Conservation (phyloP, 2,888 invertebrate species). For the Cybosia mesomella region DNA sequence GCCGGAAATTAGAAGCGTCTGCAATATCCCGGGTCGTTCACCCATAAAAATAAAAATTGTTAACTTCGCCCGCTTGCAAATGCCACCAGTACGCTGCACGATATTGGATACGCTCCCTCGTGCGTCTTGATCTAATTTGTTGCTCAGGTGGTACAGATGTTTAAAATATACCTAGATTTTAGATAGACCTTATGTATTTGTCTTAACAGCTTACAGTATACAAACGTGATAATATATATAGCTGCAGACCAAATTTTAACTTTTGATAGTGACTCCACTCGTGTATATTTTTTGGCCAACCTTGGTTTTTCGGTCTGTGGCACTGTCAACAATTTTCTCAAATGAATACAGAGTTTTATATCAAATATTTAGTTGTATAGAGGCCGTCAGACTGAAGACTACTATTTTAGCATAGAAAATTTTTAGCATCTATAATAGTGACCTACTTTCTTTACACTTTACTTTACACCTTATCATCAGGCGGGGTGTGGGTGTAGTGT, state of each 20-base stretch:
- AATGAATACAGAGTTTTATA: neutral
- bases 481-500: no score
- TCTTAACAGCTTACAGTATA: neutral
- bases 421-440: neutral
- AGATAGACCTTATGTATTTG: neutral
- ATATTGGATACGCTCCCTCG: conserved; percentile 41
- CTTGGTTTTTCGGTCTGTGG: no score
- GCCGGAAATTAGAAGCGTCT: conserved; percentile 73
- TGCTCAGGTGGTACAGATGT: conserved; percentile 2
- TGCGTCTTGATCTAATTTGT: conserved; percentile 39
- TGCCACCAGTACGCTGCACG: conserved; percentile 28
- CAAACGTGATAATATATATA: neutral
- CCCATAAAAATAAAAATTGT: conserved; percentile 67
- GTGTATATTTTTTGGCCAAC: no score
- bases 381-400: neutral
- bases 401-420: neutral
- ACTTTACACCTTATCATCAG: neutral
- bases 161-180: neutral
- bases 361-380: neutral
- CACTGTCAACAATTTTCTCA: no score
- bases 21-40: conserved; percentile 69
- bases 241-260: no score
- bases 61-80: conserved; percentile 54
- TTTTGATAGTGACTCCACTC: no score
- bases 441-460: neutral